Percentiles rank a stretch among this genome's conserved stretches.
These are phyloP conservation scores for Epinephelus coioides DNA, from an alignment of 2,797 vertebrate species.

Conservation along the genomic window DNA sequence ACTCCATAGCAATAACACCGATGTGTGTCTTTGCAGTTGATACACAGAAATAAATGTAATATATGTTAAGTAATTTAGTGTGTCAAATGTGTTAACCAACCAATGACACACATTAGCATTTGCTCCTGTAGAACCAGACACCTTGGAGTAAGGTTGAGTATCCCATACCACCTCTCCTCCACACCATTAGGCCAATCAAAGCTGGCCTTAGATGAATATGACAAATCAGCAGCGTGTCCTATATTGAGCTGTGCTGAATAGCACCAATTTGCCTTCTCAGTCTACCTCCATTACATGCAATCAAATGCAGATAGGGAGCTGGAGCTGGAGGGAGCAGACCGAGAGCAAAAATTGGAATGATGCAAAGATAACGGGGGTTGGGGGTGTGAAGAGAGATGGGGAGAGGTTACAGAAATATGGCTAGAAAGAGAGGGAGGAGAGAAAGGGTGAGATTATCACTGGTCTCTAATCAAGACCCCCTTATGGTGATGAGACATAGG, in stretches of 20 bases:
- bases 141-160: slow-evolving; percentile 32
- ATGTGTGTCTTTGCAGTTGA: neutral
- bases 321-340: slow-evolving; percentile 53
- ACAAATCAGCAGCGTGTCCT: slow-evolving; percentile 70
- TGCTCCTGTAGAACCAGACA: slow-evolving; percentile 26
- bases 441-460: slow-evolving; percentile 63
- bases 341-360: slow-evolving; percentile 66
- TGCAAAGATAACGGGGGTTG: slow-evolving; percentile 60
- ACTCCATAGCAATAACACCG: neutral
- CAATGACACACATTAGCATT: slow-evolving; percentile 22
- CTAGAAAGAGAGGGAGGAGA: slow-evolving; percentile 31
- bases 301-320: slow-evolving; percentile 74
- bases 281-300: slow-evolving; percentile 78
- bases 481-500: slow-evolving; percentile 51
- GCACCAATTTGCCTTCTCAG: slow-evolving; percentile 76
- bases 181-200: slow-evolving; percentile 71
- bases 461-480: slow-evolving; percentile 70
- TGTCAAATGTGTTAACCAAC: slow-evolving; percentile 25
- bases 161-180: slow-evolving; percentile 38
- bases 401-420: slow-evolving; percentile 36
- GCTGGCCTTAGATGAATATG: slow-evolving; percentile 70
- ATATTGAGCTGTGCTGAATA: slow-evolving; percentile 72
- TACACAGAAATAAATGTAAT: neutral
- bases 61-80: neutral
- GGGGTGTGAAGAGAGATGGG: slow-evolving; percentile 23